Evolutionary conservation across 2,113 vertebrate genomes (phyloP).

Genomic region (Murina feae): DNA sequence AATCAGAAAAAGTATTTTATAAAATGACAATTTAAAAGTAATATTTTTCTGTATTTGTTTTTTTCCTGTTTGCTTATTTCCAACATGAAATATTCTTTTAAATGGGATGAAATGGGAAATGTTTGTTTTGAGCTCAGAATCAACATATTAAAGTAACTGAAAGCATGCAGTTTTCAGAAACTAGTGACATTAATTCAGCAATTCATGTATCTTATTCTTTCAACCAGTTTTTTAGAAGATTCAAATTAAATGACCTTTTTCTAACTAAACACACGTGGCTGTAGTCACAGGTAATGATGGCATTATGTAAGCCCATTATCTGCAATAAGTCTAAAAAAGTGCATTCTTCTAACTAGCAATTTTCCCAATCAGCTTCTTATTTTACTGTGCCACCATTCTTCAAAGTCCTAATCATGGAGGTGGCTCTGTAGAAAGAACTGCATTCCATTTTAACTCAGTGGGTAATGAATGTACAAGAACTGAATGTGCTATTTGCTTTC

Average conservation of each 20-base stretch:
- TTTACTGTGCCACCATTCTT: background rate
- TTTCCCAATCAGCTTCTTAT: conserved; percentile 54
- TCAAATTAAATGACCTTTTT: conserved; percentile 56
- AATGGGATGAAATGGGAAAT: background rate
- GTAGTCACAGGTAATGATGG: background rate
- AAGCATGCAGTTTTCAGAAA: background rate
- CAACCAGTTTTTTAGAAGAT: background rate
- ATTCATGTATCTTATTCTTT: background rate
- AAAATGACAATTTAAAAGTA: background rate
- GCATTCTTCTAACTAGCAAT: conserved; percentile 29
- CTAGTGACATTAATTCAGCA: background rate
- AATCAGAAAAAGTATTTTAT: background rate
- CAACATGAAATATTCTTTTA: background rate
- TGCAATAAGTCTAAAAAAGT: background rate
- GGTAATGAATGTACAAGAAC: conserved; percentile 31
- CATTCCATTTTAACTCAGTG: conserved; percentile 2
- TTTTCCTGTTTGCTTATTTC: background rate
- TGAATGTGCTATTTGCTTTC: conserved; percentile 34
- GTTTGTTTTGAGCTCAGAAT: background rate
- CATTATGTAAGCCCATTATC: conserved; percentile 32
- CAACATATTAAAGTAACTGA: background rate
- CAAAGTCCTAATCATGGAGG: conserved; percentile 38
- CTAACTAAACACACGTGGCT: background rate
- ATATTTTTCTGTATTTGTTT: background rate
- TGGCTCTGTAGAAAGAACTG: background rate